phyloP scores from a whole-genome alignment of 1,140 invertebrate genomes.

The Drosophila nigromelanica region DNA sequence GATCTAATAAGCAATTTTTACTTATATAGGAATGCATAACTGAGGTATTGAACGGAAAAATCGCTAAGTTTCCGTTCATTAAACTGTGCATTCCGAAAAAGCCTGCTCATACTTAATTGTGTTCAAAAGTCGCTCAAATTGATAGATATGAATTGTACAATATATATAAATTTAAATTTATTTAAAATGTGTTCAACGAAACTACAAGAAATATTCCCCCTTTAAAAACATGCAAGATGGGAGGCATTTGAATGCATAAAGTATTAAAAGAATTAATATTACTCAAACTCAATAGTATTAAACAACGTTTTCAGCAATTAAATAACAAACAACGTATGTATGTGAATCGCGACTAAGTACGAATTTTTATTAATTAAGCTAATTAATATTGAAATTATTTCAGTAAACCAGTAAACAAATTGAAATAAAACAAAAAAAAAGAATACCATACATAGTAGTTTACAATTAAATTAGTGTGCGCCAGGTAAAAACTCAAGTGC shows the following conservation, averaged over 20 bases:
- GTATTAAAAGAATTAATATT: conserved; percentile 52
- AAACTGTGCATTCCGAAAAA: conserved; percentile 13
- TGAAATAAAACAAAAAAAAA: conserved; percentile 27
- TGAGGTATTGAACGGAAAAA: conserved; percentile 5
- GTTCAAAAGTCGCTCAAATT: conserved; percentile 69
- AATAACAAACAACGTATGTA: conserved; percentile 63
- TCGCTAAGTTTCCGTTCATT: conserved; percentile 9
- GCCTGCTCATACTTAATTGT: conserved; percentile 62
- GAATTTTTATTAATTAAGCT: conserved; percentile 80
- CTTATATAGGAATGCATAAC: conserved; percentile 13
- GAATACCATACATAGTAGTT: conserved; percentile 62
- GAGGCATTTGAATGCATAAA: not conserved
- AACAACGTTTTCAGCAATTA: conserved; percentile 62
- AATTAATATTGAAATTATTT: conserved; percentile 62
- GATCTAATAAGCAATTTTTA: conserved; percentile 7
- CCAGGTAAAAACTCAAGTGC: conserved; percentile 54
- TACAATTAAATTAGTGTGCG: conserved; percentile 68
- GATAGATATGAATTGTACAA: conserved; percentile 48
- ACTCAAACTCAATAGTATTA: conserved; percentile 70
- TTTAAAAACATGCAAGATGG: conserved; percentile 41
- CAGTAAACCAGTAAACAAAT: conserved; percentile 39
- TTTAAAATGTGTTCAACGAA: conserved; percentile 59
- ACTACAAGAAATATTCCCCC: conserved; percentile 33
- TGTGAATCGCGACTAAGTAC: conserved; percentile 77
- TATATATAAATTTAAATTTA: conserved; percentile 25